phyloP scores from a whole-genome alignment of 1,140 invertebrate genomes.

The Frieseomelitta varia region DNA sequence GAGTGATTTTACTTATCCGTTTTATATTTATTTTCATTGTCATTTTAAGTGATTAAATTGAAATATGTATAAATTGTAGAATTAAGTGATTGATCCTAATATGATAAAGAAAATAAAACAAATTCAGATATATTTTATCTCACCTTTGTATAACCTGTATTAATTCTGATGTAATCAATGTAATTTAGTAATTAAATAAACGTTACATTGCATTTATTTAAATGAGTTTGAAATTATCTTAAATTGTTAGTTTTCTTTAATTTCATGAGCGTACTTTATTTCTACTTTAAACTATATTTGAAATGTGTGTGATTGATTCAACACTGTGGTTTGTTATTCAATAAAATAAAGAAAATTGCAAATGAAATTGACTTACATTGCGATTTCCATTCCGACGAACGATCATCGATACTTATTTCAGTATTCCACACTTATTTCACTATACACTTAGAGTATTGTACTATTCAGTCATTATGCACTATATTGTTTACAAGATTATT shows the following conservation, averaged over 20 bases:
- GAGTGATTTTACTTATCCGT: background rate
- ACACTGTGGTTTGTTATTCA: background rate
- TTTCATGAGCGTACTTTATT: background rate
- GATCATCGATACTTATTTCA: too few species aligned
- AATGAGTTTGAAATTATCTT: background rate
- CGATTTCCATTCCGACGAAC: background rate
- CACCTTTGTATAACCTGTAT: conserved; percentile 23
- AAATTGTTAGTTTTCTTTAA: background rate
- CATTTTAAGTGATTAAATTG: background rate
- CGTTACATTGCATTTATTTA: conserved; percentile 9
- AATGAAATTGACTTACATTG: background rate
- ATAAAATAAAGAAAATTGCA: background rate
- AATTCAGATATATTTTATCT: conserved; percentile 21
- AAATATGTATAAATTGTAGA: background rate
- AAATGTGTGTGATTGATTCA: background rate
- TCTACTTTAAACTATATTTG: background rate
- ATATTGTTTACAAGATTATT: background rate
- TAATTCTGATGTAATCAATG: conserved; percentile 6
- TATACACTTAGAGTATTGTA: background rate
- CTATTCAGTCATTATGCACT: background rate
- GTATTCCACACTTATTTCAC: background rate
- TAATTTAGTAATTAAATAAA: conserved; percentile 37
- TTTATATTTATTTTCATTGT: conserved; percentile 40
- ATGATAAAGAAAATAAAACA: background rate
- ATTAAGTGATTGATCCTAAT: conserved; percentile 8